Evolutionary conservation across 2,113 vertebrate genomes (phyloP), one percentile per base, ranked within the genome.

Genomic region (Cavia porcellus): DNA sequence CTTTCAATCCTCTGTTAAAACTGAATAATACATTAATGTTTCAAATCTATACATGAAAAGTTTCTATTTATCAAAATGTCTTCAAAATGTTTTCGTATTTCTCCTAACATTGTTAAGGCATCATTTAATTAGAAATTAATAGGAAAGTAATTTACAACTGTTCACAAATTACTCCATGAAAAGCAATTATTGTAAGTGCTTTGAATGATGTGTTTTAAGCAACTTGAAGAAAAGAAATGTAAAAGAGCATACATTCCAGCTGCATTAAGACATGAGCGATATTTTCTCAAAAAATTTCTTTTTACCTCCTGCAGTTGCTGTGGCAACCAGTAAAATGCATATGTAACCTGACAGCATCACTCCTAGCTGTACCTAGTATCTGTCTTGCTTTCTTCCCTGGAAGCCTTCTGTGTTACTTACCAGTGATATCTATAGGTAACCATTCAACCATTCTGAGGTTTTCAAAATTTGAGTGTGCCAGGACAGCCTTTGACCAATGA

Each of bases 111-210:
- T 74, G 45, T 92, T 81, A 86, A 57, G 50, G 13, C 10, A 85
- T 57, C 13, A 77, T 87, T 30, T 57, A 90, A 52, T 89, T 90
- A 90, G 50, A 84, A 80, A 62, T 64, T 70, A 84, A 66, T 50
- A 59, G 24, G 7, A 85, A 47, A 64, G 68, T 92, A 72, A 68
- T 55, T 87, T 62, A 68, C 17, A 22, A 62, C 28, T 70, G 50
- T 52, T 94, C 72, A 42, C 50, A 87, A 70, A 32, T 62, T 74
- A 28, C 25, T 30, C 6, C 22, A 20, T 24, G 68, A 47, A 62
- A 61, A 80, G 55, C 55, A 80, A 30, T 75, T 86, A 80, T 19
- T 91, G 15, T 45, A 74, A 62, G 25, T 52, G 62, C 72, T 93
- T 90, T 61, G 59, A 64, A 52, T 91, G 66, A 28, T 25, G 9